Percentiles rank a stretch among this genome's conserved stretches.
These are phyloP conservation scores for Pachyuromys duprasi DNA, from an alignment of 2,797 vertebrate genomes.

Conservation along the genomic window DNA sequence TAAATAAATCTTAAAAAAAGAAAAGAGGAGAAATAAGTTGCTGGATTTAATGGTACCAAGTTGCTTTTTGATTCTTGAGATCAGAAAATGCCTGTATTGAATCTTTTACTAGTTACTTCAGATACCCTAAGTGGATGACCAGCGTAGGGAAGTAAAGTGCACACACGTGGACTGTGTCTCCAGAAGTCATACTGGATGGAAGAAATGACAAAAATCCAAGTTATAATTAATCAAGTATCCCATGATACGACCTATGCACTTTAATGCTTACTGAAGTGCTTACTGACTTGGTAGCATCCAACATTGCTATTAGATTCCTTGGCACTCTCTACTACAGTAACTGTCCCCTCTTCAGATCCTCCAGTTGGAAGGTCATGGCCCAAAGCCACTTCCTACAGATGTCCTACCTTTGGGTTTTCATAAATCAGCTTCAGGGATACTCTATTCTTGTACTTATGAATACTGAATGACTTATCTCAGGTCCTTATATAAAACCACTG, in stretches of 20 bases:
- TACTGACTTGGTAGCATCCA: constrained; percentile 88
- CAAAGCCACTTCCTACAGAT: constrained; percentile 67
- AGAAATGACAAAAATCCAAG: background rate
- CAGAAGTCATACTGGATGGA: background rate
- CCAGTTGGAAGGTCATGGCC: constrained; percentile 70
- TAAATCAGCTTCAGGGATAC: constrained; percentile 40
- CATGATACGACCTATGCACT: constrained; percentile 87
- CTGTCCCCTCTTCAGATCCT: constrained; percentile 11
- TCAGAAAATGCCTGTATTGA: background rate
- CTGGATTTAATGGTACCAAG: background rate
- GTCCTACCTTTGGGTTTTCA: constrained; percentile 66
- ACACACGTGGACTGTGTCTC: background rate
- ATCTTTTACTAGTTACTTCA: background rate
- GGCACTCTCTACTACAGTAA: constrained; percentile 86
- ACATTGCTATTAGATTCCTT: constrained; percentile 89
- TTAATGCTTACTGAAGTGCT: constrained; percentile 83
- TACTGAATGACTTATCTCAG: constrained; percentile 73
- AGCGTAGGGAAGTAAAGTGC: background rate
- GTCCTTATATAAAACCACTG: constrained; percentile 66
- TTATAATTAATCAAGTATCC: constrained; percentile 79
- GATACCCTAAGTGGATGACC: background rate
- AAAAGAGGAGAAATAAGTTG: background rate
- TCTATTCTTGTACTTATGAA: constrained; percentile 74
- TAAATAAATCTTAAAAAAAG: too few species aligned
- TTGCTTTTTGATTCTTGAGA: background rate